Evolutionary conservation across 1,140 invertebrate genomes (phyloP).

Genomic region (Drosophila ercepeae): DNA sequence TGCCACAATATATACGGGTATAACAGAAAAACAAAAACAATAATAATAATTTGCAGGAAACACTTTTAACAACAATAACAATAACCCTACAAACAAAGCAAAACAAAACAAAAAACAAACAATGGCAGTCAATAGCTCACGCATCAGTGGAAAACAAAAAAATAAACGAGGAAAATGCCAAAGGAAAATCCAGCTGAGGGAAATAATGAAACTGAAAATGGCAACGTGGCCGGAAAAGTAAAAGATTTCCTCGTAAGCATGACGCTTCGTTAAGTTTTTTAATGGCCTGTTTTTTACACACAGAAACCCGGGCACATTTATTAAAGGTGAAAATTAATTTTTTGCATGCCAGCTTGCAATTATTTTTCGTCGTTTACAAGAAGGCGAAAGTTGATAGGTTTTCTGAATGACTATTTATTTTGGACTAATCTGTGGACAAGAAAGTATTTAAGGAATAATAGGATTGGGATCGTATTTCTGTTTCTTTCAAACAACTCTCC

Average conservation of each 20-base stretch:
- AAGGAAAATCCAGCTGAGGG: constrained; percentile 45
- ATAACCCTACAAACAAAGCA: constrained; percentile 28
- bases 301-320: not conserved
- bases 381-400: not conserved
- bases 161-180: constrained; percentile 40
- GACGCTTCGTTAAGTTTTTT: constrained; percentile 60
- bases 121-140: constrained; percentile 60
- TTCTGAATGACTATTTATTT: not conserved
- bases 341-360: constrained; percentile 70
- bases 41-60: constrained; percentile 20
- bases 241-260: constrained; percentile 62
- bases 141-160: constrained; percentile 46
- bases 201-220: constrained; percentile 50
- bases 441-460: not conserved
- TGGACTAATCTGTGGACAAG: not conserved
- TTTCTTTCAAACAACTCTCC: too few relatives aligned
- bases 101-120: constrained; percentile 46
- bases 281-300: constrained; percentile 12
- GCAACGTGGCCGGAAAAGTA: constrained; percentile 26
- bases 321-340: constrained; percentile 72
- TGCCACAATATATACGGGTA: constrained; percentile 76
- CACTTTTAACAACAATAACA: constrained; percentile 49
- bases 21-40: constrained; percentile 43
- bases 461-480: too few relatives aligned
- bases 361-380: constrained; percentile 29